Evolutionary conservation across 2,888 invertebrate genomes (phyloP).

Genomic region (Melieria omissa): DNA sequence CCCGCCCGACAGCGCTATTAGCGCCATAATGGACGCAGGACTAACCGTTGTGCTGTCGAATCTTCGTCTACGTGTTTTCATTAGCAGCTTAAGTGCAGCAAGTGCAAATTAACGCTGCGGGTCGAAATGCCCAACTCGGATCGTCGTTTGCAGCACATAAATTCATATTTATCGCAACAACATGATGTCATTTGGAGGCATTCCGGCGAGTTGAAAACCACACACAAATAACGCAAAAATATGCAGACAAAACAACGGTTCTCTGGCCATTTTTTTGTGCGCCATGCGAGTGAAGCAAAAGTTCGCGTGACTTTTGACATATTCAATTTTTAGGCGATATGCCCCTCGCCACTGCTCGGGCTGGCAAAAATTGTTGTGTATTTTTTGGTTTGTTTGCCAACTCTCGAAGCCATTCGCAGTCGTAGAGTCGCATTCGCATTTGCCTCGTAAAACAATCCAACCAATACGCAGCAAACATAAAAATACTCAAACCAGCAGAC

Average conservation of each 20-base stretch:
- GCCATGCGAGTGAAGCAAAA: background rate
- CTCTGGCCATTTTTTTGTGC: conserved; percentile 13
- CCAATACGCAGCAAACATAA: conserved; percentile 8
- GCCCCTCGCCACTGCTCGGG: too few species aligned
- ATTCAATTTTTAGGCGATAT: conserved; percentile 24
- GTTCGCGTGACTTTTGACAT: conserved; percentile 42
- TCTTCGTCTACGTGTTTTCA: too few species aligned
- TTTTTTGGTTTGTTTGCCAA: conserved; percentile 13
- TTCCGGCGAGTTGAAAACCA: background rate
- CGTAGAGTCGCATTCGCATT: conserved; percentile 13
- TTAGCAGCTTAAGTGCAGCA: background rate
- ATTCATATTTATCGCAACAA: background rate
- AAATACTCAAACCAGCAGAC: background rate
- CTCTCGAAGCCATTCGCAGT: background rate
- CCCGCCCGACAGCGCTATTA: conserved; percentile 29
- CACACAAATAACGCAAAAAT: conserved; percentile 19
- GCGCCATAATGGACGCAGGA: conserved; percentile 18
- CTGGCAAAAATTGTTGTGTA: background rate
- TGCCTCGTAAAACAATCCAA: conserved; percentile 17
- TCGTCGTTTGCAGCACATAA: background rate
- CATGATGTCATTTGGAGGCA: too few species aligned
- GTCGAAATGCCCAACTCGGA: background rate
- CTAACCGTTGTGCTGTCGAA: background rate
- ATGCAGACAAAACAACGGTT: conserved; percentile 38
- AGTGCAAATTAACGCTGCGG: conserved; percentile 40